These are phyloP conservation scores for Sepiola atlantica DNA, from an alignment of 2,888 invertebrate species.

Conservation along the genomic window DNA sequence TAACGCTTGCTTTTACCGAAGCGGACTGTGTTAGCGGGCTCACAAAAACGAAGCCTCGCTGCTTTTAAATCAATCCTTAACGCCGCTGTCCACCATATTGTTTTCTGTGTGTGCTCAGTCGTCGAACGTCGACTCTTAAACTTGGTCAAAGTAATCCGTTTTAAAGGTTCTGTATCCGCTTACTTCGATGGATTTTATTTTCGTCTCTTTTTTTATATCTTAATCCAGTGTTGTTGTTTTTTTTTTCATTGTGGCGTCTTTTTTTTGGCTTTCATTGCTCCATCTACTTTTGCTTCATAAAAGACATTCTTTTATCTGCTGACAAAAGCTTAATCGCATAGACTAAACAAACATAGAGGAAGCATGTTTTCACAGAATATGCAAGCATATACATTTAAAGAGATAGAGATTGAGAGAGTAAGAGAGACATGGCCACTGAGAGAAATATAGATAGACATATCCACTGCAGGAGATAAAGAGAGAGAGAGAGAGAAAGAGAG, in stretches of 20 bases:
- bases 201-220: too few relatives aligned
- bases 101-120: not conserved
- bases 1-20: not conserved
- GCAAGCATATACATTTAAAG: too few relatives aligned
- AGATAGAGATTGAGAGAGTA: too few relatives aligned
- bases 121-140: not conserved
- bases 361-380: not conserved
- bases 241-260: not conserved
- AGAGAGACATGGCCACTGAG: too few relatives aligned
- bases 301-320: not conserved
- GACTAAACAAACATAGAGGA: not conserved
- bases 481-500: too few relatives aligned
- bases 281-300: not conserved
- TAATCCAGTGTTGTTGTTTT: not conserved
- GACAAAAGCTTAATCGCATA: not conserved
- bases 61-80: not conserved
- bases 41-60: not conserved
- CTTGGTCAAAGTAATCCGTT: slow-evolving; percentile 15
- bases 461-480: too few relatives aligned
- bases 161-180: slow-evolving; percentile 13
- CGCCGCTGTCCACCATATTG: not conserved
- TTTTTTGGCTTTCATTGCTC: not conserved
- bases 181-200: not conserved
- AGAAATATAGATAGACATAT: too few relatives aligned
- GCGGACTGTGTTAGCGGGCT: not conserved